Base-by-base conservation (phyloP, 2,888 invertebrate genomes). In the Lithosia quadra region DNA sequence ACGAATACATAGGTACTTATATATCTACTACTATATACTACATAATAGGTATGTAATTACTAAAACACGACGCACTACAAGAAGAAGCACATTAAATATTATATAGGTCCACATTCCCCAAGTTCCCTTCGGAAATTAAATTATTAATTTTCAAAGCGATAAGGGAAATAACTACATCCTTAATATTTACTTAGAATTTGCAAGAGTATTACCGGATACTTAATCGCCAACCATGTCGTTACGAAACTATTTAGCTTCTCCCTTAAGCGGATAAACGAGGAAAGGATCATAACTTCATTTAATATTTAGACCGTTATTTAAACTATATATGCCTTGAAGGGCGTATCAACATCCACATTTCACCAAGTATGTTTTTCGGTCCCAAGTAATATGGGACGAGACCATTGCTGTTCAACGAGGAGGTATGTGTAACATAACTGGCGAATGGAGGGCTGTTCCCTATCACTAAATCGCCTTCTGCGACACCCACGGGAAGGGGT, bases 181-280 rank as follows among this genome's bases (percentile, higher is more conserved):
- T 8, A 18, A 49, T n/a, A 49, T 49, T 49, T 49, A 49, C 49
- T 43, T 49, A n/a, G 2, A n/a, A 49, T 49, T n/a, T 4, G 33
- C 28, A 58, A 58, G n/a, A 24, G 15, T 36, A 24, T 36, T 63
- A 34, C 22, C 18, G 18, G 55, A 7, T 55, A 55, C 28, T 63
- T 55, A 28, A 49, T 55, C 2, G 21, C 28, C 33, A 49, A 49
- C 36, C 15, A 18, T 61, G 24, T 49, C 8, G 61, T 56, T 56
- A 22, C 55, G 49, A 49, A 49, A 49, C 49, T 39, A 57, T 57
- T 57, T n/a, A n/a, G 39, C 57, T n/a, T 28, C 36, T 39, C 55
- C 65, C 21, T 18, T 62, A 65, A 55, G 67, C 66, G 60, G 60
- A 63, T 63, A 33, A 64, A 24, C 22, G 57, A 55, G 36, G 39